Evolutionary conservation across 2,888 invertebrate species (phyloP).

Genomic region (Bruchidius siliquastri): DNA sequence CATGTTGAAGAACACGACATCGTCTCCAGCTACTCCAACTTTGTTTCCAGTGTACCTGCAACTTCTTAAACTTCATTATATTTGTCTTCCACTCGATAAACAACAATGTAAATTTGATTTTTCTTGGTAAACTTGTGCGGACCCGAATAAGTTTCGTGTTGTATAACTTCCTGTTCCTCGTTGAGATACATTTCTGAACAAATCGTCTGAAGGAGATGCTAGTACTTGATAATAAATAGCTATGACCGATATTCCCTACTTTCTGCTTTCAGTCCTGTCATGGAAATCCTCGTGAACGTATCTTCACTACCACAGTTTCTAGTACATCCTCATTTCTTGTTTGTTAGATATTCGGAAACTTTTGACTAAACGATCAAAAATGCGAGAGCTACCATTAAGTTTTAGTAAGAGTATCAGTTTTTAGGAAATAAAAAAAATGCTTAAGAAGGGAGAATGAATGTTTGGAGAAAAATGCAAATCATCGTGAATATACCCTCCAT

Average conservation of each 20-base stretch:
- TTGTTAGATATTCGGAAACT: too few species aligned
- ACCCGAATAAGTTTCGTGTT: background rate
- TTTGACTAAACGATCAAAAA: too few species aligned
- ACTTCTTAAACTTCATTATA: background rate
- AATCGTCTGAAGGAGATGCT: background rate
- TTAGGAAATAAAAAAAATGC: too few species aligned
- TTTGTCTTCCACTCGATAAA: background rate
- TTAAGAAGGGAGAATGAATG: too few species aligned
- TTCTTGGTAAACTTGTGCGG: background rate
- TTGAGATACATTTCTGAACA: too few species aligned
- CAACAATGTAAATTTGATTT: background rate
- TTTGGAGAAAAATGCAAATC: too few species aligned
- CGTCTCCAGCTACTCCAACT: background rate
- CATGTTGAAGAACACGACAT: background rate
- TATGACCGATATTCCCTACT: background rate
- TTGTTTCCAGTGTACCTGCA: background rate
- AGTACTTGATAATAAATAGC: background rate
- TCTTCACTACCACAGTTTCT: too few species aligned
- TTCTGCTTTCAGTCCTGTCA: background rate
- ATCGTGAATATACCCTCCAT: too few species aligned
- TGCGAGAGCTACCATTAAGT: too few species aligned
- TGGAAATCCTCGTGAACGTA: background rate
- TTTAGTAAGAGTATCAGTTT: too few species aligned
- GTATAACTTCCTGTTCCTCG: background rate
- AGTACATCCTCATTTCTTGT: too few species aligned